Conservation (phyloP, 2,888 invertebrate species). For the Calliopum simillimum region DNA sequence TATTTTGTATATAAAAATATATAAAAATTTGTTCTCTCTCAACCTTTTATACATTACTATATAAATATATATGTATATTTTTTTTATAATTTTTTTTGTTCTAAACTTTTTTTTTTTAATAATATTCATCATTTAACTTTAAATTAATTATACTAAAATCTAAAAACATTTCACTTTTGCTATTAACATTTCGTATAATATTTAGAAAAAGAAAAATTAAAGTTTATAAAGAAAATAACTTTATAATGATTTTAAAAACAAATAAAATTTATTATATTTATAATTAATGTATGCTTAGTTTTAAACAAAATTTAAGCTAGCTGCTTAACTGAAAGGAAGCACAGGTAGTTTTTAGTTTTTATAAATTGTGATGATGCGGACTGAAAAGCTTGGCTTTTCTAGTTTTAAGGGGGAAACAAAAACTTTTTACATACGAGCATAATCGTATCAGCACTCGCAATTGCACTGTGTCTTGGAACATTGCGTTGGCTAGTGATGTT, state of each 20-base stretch:
- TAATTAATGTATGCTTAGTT: slow-evolving; percentile 1
- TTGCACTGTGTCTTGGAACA: no score
- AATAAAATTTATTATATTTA: slow-evolving; percentile 9
- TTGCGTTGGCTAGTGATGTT: no score
- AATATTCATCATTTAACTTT: slow-evolving; percentile 24
- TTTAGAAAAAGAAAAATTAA: slow-evolving; percentile 4
- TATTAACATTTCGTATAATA: slow-evolving; percentile 27
- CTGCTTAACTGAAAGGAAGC: slow-evolving; percentile 25
- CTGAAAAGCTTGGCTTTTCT: slow-evolving; percentile 30
- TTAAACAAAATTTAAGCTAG: slow-evolving; percentile 10
- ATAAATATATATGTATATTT: slow-evolving; percentile 32
- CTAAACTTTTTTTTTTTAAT: slow-evolving; percentile 9
- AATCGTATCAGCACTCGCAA: no score
- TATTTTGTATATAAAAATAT: slow-evolving; percentile 40
- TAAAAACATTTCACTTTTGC: slow-evolving; percentile 21
- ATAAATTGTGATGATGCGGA: slow-evolving; percentile 1
- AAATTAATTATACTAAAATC: slow-evolving; percentile 31
- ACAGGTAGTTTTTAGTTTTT: slow-evolving; percentile 5
- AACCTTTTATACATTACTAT: slow-evolving; percentile 31
- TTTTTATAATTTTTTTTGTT: neutral
- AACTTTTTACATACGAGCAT: no score
- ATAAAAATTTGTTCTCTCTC: slow-evolving; percentile 32
- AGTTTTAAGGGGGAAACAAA: neutral
- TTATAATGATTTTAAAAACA: slow-evolving; percentile 21
- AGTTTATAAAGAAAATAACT: slow-evolving; percentile 2